Conservation (phyloP, 2,797 vertebrate species). For the Okamejei kenojei region DNA sequence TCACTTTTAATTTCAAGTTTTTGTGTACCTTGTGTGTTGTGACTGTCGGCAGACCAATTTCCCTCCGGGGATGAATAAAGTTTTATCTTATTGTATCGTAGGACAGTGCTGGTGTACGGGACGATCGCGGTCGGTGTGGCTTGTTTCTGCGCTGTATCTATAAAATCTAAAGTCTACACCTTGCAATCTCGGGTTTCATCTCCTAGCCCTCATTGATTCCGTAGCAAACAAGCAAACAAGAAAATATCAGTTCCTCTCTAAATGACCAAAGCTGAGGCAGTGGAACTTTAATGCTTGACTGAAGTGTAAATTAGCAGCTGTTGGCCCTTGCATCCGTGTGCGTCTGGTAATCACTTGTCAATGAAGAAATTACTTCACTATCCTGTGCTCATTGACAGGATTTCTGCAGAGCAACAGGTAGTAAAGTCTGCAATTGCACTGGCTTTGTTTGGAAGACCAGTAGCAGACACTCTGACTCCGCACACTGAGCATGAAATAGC, state of each 20-base stretch:
- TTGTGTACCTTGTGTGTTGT: too few species aligned
- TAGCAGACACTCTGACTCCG: slow-evolving; percentile 33
- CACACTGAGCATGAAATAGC: slow-evolving; percentile 32
- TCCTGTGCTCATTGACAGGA: slow-evolving; percentile 31
- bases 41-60: too few species aligned
- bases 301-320: slow-evolving; percentile 31
- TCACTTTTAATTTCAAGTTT: too few species aligned
- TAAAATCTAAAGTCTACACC: background rate
- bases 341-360: slow-evolving; percentile 36
- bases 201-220: background rate
- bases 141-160: too few species aligned
- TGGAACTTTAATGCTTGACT: slow-evolving; percentile 31
- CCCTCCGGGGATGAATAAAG: too few species aligned
- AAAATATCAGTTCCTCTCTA: slow-evolving; percentile 19
- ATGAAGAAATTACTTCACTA: slow-evolving; percentile 34
- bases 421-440: slow-evolving; percentile 34
- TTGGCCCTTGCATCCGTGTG: slow-evolving; percentile 22
- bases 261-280: slow-evolving; percentile 16
- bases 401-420: slow-evolving; percentile 35
- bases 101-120: too few species aligned
- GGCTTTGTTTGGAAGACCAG: slow-evolving; percentile 19
- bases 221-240: slow-evolving; percentile 27
- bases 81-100: too few species aligned
- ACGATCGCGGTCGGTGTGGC: too few species aligned
- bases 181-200: slow-evolving; percentile 4